Evolutionary conservation across 2,888 invertebrate species (phyloP).

Genomic region (Dolichopus griseipennis): DNA sequence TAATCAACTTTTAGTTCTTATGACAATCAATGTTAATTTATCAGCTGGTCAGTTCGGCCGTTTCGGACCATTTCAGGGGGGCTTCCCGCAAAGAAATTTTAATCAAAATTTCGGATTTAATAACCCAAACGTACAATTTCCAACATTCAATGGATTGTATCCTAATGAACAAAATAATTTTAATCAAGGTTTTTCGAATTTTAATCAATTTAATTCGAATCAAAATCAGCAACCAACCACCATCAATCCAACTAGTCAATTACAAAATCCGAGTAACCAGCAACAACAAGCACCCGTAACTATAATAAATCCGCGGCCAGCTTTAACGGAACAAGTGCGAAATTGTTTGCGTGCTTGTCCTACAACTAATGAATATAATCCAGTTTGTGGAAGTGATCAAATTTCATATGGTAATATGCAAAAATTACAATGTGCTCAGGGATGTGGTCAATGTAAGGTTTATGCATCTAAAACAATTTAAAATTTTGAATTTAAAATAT

Average conservation of each 20-base stretch:
- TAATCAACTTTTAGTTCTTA: not conserved
- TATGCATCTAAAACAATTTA: not conserved
- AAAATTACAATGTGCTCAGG: slow-evolving; percentile 21
- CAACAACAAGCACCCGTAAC: not conserved
- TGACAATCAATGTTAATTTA: not conserved
- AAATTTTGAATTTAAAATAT: not conserved
- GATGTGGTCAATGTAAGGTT: slow-evolving; percentile 22
- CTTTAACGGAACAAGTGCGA: not conserved
- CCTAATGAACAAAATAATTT: not conserved
- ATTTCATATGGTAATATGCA: slow-evolving; percentile 20
- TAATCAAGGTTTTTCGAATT: not conserved
- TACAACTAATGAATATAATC: slow-evolving; percentile 24
- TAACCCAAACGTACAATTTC: not conserved
- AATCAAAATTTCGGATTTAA: not conserved
- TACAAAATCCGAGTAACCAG: not conserved
- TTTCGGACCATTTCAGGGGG: not conserved
- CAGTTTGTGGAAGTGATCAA: slow-evolving; percentile 23
- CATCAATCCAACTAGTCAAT: not conserved
- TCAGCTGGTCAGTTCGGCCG: not conserved
- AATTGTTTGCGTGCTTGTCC: slow-evolving; percentile 16
- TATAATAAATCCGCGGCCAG: not conserved
- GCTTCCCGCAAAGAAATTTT: not conserved
- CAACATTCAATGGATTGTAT: not conserved
- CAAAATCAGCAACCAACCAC: not conserved
- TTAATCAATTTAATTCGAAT: not conserved